These are phyloP conservation scores for Drosophila acutilabella DNA, from an alignment of 2,888 invertebrate genomes.

Conservation along the genomic window DNA sequence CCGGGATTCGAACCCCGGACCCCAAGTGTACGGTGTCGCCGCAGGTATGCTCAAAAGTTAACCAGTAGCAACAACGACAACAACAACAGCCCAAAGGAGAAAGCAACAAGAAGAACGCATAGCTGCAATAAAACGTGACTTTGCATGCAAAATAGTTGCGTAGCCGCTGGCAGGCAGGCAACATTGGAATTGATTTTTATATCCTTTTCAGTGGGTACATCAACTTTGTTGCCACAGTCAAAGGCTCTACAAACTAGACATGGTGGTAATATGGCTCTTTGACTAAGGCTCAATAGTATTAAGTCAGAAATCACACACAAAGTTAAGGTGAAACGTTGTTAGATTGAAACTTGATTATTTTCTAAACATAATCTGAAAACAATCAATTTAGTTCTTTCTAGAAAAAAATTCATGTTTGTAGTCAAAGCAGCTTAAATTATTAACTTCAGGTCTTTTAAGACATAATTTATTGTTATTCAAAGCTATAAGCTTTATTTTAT, in stretches of 20 bases:
- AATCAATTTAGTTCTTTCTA: too few relatives aligned
- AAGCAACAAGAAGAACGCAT: constrained; percentile 48
- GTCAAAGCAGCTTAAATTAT: too few relatives aligned
- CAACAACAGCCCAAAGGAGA: constrained; percentile 18
- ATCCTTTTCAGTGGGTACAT: constrained; percentile 23
- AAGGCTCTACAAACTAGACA: not conserved
- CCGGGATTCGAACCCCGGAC: constrained; percentile 7
- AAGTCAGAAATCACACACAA: not conserved
- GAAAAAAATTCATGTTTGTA: too few relatives aligned
- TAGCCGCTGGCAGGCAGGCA: constrained; percentile 63
- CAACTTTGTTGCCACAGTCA: constrained; percentile 38
- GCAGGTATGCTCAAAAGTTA: constrained; percentile 77
- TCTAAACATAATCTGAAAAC: too few relatives aligned
- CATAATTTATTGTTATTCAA: too few relatives aligned
- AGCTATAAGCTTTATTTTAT: too few relatives aligned
- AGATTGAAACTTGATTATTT: too few relatives aligned
- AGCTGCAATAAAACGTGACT: constrained; percentile 83
- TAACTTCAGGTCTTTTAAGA: too few relatives aligned
- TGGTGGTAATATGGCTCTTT: not conserved
- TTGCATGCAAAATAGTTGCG: constrained; percentile 81
- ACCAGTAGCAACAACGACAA: constrained; percentile 49
- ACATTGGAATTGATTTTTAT: constrained; percentile 75
- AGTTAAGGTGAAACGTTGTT: not conserved
- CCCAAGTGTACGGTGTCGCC: constrained; percentile 48
- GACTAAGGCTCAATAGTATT: too few relatives aligned